Evolutionary conservation across 1,140 invertebrate genomes (phyloP).

Genomic region (Monochamus saltuarius): DNA sequence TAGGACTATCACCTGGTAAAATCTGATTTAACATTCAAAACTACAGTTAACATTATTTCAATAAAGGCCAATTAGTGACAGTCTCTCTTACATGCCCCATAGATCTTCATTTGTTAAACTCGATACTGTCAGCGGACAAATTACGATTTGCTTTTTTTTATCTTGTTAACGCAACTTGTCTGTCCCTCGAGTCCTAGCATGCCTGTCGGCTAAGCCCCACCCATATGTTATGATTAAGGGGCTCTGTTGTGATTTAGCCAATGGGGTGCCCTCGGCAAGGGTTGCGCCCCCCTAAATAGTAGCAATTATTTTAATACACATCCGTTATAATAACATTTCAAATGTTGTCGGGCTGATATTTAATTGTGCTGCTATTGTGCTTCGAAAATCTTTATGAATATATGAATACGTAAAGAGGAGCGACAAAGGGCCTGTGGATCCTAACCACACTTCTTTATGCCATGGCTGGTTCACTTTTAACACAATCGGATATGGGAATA

Average conservation of each 20-base stretch:
- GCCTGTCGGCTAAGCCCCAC: constrained; percentile 29
- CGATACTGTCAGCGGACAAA: constrained; percentile 17
- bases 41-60: too few relatives aligned
- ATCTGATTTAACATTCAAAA: too few relatives aligned
- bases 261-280: constrained; percentile 26
- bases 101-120: constrained; percentile 25
- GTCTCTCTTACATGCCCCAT: not conserved
- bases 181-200: constrained; percentile 19
- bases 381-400: constrained; percentile 36
- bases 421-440: constrained; percentile 20
- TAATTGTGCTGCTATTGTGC: constrained; percentile 35
- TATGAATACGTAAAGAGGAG: constrained; percentile 20
- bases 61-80: too few relatives aligned
- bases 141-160: constrained; percentile 28
- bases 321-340: constrained; percentile 41
- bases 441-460: constrained; percentile 22
- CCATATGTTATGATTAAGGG: constrained; percentile 36
- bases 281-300: constrained; percentile 25
- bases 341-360: constrained; percentile 36
- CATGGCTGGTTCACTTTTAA: constrained; percentile 7
- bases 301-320: constrained; percentile 38
- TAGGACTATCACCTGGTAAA: too few relatives aligned
- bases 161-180: constrained; percentile 29
- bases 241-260: constrained; percentile 30
- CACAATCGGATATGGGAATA: constrained; percentile 20